A percentile compares a stretch with the other conserved stretches of the same genome.
phyloP scores from a whole-genome alignment of 2,113 vertebrate species.

The Rattus rattus region DNA sequence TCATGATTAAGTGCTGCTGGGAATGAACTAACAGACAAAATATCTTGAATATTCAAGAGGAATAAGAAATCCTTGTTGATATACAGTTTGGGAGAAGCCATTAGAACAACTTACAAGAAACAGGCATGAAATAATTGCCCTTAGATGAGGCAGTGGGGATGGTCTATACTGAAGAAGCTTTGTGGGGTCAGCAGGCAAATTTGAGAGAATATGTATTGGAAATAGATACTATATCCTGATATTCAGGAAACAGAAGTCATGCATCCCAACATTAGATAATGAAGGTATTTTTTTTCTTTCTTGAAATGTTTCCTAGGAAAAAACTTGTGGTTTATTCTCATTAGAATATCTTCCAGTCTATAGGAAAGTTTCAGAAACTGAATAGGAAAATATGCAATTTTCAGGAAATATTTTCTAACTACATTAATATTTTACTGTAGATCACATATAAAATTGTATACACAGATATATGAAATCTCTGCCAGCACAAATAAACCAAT shows the following conservation, averaged over 20 bases:
- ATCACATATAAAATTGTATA: not conserved
- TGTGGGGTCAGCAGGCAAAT: not conserved
- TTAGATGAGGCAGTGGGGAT: not conserved
- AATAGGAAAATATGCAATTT: constrained; percentile 6
- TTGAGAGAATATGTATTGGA: not conserved
- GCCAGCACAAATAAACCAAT: not conserved
- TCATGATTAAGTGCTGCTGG: not conserved
- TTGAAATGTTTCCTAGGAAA: not conserved
- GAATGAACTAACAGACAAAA: not conserved
- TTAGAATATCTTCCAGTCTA: not conserved
- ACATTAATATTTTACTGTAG: not conserved
- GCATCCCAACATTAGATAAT: not conserved
- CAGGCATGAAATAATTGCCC: not conserved
- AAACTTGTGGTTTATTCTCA: not conserved
- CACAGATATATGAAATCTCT: not conserved
- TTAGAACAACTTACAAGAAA: constrained; percentile 42
- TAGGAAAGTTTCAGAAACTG: not conserved
- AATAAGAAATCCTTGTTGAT: constrained; percentile 13
- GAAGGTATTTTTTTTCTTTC: not conserved
- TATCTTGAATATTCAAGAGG: constrained; percentile 44
- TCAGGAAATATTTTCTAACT: not conserved
- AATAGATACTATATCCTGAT: not conserved
- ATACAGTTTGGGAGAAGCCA: not conserved
- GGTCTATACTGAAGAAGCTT: not conserved
- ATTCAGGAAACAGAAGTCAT: not conserved